These are phyloP conservation scores for Bombus confusus DNA, from an alignment of 1,140 invertebrate species.

Conservation along the genomic window DNA sequence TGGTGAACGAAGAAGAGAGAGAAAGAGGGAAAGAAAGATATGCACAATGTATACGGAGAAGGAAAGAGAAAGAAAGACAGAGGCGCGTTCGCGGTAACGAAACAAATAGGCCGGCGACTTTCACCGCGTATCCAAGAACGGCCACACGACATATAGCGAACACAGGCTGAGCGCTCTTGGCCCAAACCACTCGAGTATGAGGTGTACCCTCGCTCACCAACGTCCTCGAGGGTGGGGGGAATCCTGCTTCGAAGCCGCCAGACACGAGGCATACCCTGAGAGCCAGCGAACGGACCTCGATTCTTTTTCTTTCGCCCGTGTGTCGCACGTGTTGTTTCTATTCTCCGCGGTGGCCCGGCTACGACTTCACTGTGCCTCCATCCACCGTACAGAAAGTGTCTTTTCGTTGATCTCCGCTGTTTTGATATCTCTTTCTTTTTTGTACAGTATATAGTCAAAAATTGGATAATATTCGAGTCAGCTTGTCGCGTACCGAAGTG, in stretches of 20 bases:
- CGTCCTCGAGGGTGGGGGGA: neutral
- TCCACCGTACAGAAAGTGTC: neutral
- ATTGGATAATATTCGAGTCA: neutral
- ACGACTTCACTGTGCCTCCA: neutral
- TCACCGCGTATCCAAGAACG: conserved; percentile 72
- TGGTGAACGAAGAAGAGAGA: neutral
- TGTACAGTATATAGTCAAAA: neutral
- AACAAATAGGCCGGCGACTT: conserved; percentile 81
- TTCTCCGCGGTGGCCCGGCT: neutral
- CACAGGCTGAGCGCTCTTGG: conserved; percentile 47
- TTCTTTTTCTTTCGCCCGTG: conserved; percentile 55
- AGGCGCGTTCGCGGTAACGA: conserved; percentile 72
- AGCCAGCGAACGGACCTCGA: conserved; percentile 23
- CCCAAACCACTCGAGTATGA: conserved; percentile 11
- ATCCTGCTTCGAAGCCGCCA: conserved; percentile 36
- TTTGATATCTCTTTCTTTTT: neutral
- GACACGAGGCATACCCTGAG: conserved; percentile 48
- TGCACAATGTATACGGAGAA: neutral
- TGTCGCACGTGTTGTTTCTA: conserved; percentile 48
- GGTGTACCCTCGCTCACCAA: conserved; percentile 20
- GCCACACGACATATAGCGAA: conserved; percentile 57
- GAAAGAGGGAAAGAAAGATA: neutral
- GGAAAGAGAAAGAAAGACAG: conserved; percentile 26
- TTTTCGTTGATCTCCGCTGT: neutral
- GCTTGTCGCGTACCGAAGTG: neutral